Evolutionary conservation across 2,113 vertebrate genomes (phyloP).

Genomic region (Gallinago paraguaiae): DNA sequence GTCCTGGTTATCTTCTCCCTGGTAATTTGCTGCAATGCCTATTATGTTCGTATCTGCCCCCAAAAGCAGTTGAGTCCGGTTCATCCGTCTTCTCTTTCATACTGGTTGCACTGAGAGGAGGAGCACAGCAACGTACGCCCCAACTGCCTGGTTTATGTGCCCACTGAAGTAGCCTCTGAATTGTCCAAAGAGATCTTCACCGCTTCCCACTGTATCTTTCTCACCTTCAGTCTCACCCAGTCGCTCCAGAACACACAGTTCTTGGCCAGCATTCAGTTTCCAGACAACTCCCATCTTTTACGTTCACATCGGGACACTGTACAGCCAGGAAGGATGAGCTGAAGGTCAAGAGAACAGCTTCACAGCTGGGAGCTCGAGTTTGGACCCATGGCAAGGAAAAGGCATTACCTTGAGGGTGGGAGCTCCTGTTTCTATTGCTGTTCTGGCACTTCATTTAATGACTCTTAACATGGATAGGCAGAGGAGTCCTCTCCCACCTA

Average conservation of each 20-base stretch:
- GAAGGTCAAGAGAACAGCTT: neutral
- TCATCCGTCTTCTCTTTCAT: neutral
- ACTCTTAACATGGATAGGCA: neutral
- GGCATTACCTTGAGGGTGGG: neutral
- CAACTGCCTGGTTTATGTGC: neutral
- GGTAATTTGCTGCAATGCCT: neutral
- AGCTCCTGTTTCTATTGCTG: neutral
- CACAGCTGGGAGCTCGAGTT: neutral
- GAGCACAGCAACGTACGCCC: neutral
- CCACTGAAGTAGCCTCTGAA: neutral
- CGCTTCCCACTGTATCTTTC: rapidly evolving
- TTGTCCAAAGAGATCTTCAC: neutral
- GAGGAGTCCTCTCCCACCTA: neutral
- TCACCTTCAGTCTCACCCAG: neutral
- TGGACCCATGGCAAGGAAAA: neutral
- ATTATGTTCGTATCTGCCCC: neutral
- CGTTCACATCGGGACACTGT: neutral
- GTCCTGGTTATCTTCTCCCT: neutral
- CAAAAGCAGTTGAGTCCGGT: neutral
- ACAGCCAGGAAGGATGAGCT: neutral
- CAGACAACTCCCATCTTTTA: neutral
- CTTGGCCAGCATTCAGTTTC: neutral
- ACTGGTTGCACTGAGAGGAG: neutral
- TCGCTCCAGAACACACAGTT: neutral
- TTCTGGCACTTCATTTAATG: neutral